Evolutionary conservation across 2,797 vertebrate genomes (phyloP).

Genomic region (Ficedula albicollis): DNA sequence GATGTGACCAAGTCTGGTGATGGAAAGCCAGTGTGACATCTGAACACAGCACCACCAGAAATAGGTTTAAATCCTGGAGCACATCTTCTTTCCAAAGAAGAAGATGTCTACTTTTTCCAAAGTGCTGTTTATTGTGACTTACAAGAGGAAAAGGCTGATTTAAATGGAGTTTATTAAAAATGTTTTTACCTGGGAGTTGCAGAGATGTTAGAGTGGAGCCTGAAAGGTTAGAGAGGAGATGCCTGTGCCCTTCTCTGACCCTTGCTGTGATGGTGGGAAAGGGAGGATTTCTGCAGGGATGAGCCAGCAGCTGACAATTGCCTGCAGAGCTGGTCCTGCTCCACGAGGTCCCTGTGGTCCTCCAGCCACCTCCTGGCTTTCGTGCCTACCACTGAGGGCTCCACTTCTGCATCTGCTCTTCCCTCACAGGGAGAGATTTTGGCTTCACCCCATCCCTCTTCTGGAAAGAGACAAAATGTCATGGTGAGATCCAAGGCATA

Average conservation of each 20-base stretch:
- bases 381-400: background rate
- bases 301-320: background rate
- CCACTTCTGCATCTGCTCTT: background rate
- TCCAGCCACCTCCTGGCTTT: background rate
- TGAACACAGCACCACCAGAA: background rate
- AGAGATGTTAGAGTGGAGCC: background rate
- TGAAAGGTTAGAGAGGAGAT: background rate
- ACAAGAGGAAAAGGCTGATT: accelerated
- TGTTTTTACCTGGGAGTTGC: background rate
- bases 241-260: background rate
- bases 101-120: background rate
- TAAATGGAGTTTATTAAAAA: background rate
- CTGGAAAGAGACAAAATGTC: background rate
- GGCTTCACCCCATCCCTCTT: background rate
- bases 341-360: accelerated
- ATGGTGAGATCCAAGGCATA: background rate
- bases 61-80: background rate
- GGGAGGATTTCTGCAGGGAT: background rate
- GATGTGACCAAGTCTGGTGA: background rate
- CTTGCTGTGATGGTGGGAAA: background rate
- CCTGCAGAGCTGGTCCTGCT: background rate
- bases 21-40: background rate
- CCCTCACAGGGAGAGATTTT: background rate
- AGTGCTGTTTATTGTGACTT: background rate
- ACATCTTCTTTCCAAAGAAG: background rate